phyloP scores from a whole-genome alignment of 1,140 invertebrate genomes.

The Drusus annulatus region DNA sequence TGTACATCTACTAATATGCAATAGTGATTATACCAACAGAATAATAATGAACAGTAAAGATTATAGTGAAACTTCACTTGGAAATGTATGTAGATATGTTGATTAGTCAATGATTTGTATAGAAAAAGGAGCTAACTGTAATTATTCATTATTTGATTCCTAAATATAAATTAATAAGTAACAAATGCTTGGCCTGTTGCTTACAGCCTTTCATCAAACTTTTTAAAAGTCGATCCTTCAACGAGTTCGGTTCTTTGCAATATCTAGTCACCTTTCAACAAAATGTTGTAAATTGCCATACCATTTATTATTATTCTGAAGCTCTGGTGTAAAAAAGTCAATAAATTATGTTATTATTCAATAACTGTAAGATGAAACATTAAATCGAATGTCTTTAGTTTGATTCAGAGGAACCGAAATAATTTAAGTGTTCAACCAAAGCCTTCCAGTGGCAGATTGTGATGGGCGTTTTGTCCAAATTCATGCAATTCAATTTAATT shows the following conservation, averaged over 20 bases:
- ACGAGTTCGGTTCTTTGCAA: not conserved
- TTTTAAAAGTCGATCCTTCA: not conserved
- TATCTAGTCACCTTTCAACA: not conserved
- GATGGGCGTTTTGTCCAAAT: too few species aligned
- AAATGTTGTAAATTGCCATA: not conserved
- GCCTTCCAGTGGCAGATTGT: not conserved
- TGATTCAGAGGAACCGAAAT: not conserved
- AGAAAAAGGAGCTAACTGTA: not conserved
- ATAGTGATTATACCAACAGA: not conserved
- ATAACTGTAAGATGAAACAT: not conserved
- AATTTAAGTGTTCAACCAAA: not conserved
- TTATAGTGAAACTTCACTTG: constrained; percentile 1
- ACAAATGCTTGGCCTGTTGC: not conserved
- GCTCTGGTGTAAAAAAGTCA: not conserved
- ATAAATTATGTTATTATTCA: not conserved
- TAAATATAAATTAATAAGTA: not conserved
- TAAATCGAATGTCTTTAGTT: not conserved
- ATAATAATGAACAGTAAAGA: constrained; percentile 14
- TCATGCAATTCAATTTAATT: too few species aligned
- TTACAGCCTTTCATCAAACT: not conserved
- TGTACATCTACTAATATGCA: not conserved
- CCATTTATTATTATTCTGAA: constrained; percentile 11
- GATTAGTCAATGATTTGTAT: constrained; percentile 6
- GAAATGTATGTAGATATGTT: constrained; percentile 21
- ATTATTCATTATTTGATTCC: not conserved